A percentile compares a stretch with the other conserved stretches of the same genome.
These are phyloP conservation scores for Zaprionus capensis DNA, from an alignment of 1,140 invertebrate species.

Conservation along the genomic window DNA sequence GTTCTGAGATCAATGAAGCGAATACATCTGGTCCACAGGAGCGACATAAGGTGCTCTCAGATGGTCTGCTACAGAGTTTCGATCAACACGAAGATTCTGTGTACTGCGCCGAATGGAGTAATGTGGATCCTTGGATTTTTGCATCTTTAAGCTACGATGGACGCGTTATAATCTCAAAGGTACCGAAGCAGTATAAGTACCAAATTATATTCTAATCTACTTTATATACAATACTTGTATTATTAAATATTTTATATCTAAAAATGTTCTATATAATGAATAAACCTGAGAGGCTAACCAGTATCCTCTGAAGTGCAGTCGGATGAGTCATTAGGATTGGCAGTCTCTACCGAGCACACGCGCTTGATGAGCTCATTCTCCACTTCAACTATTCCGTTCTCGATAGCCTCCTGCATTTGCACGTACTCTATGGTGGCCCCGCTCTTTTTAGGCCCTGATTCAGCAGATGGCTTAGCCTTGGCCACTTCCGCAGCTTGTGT, in stretches of 20 bases:
- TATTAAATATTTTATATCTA: conserved; percentile 16
- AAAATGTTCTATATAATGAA: neutral
- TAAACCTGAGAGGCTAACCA: conserved; percentile 47
- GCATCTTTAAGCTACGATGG: conserved; percentile 99
- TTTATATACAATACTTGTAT: conserved; percentile 42
- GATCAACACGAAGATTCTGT: conserved; percentile 99
- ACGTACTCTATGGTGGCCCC: conserved; percentile 80
- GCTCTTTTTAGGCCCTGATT: conserved; percentile 41
- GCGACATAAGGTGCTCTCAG: conserved; percentile 86
- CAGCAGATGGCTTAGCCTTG: conserved; percentile 47
- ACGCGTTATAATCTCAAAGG: conserved; percentile 95
- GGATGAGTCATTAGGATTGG: conserved; percentile 83
- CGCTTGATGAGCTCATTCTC: conserved; percentile 82
- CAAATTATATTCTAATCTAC: conserved; percentile 89
- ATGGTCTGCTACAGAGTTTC: conserved; percentile 91
- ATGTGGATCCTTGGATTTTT: conserved; percentile 98
- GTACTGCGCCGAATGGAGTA: conserved; percentile 98
- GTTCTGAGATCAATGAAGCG: conserved; percentile 31
- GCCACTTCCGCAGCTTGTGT: conserved; percentile 15
- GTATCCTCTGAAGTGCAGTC: conserved; percentile 83
- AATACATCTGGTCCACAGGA: conserved; percentile 74
- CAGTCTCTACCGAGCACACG: conserved; percentile 78
- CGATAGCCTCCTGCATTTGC: conserved; percentile 82
- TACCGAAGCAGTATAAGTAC: conserved; percentile 96
- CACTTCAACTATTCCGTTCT: conserved; percentile 75